phyloP scores from a whole-genome alignment of 2,797 vertebrate species.

The Carduelis carduelis region DNA sequence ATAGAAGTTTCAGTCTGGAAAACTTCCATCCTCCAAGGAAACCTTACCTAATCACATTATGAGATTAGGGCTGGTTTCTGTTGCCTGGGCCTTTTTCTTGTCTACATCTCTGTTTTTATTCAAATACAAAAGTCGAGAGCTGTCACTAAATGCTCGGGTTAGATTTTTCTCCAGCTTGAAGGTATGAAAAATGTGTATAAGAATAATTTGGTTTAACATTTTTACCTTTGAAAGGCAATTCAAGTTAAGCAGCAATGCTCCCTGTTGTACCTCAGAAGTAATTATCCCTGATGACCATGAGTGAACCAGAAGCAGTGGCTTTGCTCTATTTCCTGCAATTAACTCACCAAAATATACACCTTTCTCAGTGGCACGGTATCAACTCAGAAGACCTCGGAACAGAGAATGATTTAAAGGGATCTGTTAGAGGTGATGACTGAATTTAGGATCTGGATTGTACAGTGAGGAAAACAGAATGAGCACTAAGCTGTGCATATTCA shows the following conservation, averaged over 20 bases:
- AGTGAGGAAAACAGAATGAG: background rate
- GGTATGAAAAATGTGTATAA: background rate
- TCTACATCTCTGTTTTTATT: background rate
- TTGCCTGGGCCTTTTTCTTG: background rate
- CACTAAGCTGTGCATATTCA: rapidly evolving
- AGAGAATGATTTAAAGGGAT: background rate
- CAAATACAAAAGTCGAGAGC: background rate
- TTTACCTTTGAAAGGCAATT: background rate
- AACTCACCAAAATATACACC: background rate
- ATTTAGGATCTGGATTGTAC: background rate
- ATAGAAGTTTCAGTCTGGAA: background rate
- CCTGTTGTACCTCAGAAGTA: background rate
- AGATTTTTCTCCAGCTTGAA: background rate
- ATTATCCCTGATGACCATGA: background rate
- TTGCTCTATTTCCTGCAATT: background rate
- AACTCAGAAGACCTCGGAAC: background rate
- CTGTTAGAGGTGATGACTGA: background rate
- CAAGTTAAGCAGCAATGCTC: background rate
- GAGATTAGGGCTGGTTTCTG: background rate
- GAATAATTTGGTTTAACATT: background rate
- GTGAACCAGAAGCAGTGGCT: background rate
- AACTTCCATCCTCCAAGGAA: background rate
- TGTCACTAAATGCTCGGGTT: background rate
- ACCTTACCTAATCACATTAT: background rate
- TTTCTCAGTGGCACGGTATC: background rate